These are phyloP conservation scores for Verasper variegatus DNA, from an alignment of 2,113 vertebrate species.

Conservation along the genomic window DNA sequence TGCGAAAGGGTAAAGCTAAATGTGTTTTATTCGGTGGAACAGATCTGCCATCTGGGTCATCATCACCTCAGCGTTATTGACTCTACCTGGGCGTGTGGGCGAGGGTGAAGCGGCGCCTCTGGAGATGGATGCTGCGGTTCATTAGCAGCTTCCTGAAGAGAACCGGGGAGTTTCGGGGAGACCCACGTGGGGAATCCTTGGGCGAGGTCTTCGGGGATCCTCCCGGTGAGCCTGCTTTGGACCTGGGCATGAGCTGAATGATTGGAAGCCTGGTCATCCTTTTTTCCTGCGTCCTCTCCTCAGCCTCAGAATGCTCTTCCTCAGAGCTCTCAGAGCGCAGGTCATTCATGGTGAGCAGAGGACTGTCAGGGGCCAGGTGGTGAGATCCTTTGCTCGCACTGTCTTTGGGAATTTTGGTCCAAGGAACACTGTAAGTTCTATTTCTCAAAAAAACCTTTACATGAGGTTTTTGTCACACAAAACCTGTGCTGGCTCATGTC, in stretches of 20 bases:
- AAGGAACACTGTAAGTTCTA: neutral
- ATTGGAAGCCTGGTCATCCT: constrained; percentile 38
- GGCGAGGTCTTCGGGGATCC: constrained; percentile 83
- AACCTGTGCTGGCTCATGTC: constrained; percentile 1
- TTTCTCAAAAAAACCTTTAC: constrained; percentile 6
- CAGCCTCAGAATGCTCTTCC: constrained; percentile 63
- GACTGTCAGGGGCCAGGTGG: neutral
- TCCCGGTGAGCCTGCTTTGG: constrained; percentile 68
- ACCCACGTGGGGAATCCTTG: constrained; percentile 78
- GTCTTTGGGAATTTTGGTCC: constrained; percentile 7
- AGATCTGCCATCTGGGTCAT: neutral
- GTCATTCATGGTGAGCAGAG: constrained; percentile 66
- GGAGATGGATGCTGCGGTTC: constrained; percentile 89
- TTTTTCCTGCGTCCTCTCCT: constrained; percentile 24
- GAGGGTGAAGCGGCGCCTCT: constrained; percentile 93
- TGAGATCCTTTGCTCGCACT: neutral
- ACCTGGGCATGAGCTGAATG: constrained; percentile 69
- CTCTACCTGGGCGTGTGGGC: constrained; percentile 87
- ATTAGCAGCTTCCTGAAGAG: constrained; percentile 89
- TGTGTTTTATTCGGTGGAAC: neutral
- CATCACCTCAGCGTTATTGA: neutral
- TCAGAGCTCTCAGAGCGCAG: constrained; percentile 61
- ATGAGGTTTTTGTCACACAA: neutral
- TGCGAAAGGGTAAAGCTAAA: neutral
- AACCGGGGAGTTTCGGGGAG: constrained; percentile 85